Conservation (phyloP, 2,888 invertebrate genomes). For the Rhodophaea formosa region DNA sequence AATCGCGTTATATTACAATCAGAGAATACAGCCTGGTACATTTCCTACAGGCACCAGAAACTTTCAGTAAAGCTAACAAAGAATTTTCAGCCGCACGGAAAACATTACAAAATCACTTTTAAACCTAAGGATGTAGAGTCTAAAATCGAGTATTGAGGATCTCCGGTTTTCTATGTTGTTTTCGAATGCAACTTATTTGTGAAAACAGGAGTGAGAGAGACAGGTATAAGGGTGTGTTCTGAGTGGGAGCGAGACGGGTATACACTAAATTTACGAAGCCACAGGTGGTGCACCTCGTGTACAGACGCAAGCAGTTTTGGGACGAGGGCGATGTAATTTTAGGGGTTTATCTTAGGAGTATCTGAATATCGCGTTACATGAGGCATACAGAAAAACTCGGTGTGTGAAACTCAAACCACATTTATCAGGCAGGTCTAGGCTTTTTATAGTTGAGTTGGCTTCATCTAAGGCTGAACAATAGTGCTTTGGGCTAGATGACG, state of each 20-base stretch:
- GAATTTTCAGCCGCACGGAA: slow-evolving; percentile 43
- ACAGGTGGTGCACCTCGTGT: slow-evolving; percentile 79
- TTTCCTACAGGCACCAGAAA: slow-evolving; percentile 63
- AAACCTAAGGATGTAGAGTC: slow-evolving; percentile 37
- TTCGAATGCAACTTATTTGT: slow-evolving; percentile 80
- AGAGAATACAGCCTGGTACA: slow-evolving; percentile 65
- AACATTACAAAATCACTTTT: slow-evolving; percentile 40
- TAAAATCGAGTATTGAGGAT: slow-evolving; percentile 31
- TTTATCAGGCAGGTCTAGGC: too few relatives aligned
- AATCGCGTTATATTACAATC: slow-evolving; percentile 77
- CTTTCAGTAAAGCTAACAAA: slow-evolving; percentile 65
- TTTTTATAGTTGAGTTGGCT: too few relatives aligned
- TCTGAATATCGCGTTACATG: too few relatives aligned
- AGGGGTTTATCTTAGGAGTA: neutral
- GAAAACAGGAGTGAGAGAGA: slow-evolving; percentile 72
- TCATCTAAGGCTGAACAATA: too few relatives aligned
- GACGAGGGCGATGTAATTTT: neutral
- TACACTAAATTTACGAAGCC: slow-evolving; percentile 79
- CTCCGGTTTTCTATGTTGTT: slow-evolving; percentile 73
- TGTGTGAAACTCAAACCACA: too few relatives aligned
- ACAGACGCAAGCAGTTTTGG: slow-evolving; percentile 52
- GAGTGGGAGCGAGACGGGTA: slow-evolving; percentile 51
- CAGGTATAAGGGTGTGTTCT: slow-evolving; percentile 31
- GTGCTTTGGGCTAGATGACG: too few relatives aligned
- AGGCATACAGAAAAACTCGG: too few relatives aligned